Evolutionary conservation across 2,797 vertebrate species (phyloP).

Genomic region (Onychomys leucogaster): DNA sequence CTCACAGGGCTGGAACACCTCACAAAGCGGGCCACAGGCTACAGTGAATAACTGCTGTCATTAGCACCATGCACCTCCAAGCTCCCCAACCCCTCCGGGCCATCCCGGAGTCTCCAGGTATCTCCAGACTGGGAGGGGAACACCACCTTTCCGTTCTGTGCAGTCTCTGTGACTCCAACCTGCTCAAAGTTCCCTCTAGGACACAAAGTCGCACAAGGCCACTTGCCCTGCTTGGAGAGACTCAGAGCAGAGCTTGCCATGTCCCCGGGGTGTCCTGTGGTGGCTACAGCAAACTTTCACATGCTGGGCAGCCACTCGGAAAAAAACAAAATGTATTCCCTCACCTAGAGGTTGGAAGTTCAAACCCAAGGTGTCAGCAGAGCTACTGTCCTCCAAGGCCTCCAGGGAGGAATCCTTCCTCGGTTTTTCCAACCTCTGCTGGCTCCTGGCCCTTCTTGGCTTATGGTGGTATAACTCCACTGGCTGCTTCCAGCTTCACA

Average conservation of each 20-base stretch:
- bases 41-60: not conserved
- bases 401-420: not conserved
- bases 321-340: not conserved
- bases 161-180: constrained; percentile 9
- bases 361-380: not conserved
- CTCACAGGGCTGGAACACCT: constrained; percentile 50
- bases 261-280: accelerated
- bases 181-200: not conserved
- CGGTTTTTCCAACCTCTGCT: not conserved
- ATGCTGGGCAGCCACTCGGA: not conserved
- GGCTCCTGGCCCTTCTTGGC: not conserved
- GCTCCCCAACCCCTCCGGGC: not conserved
- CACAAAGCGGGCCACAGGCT: not conserved
- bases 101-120: not conserved
- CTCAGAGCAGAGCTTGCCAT: not conserved
- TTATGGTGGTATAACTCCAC: not conserved
- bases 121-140: constrained; percentile 26
- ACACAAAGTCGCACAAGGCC: not conserved
- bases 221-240: not conserved
- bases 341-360: not conserved
- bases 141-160: not conserved
- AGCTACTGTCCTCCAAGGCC: not conserved
- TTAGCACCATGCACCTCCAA: not conserved
- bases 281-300: not conserved
- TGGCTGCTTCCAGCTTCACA: not conserved